Base-by-base conservation (phyloP, 2,797 vertebrate genomes). In the Tenualosa thibaudeaui region DNA sequence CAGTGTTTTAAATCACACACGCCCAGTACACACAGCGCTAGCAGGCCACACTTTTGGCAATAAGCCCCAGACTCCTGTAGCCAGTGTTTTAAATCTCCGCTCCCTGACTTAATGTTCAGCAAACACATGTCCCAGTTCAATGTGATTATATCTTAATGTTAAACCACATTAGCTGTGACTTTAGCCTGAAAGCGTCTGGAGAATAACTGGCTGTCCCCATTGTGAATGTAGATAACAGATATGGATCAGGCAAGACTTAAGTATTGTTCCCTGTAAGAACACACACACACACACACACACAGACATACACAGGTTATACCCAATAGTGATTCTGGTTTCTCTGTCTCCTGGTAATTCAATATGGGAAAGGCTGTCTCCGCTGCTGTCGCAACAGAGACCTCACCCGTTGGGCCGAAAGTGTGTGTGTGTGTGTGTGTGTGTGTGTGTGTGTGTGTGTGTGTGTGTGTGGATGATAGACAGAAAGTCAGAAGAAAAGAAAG, bases 271-370 rank as follows among this genome's bases (percentile, higher is more conserved):
- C 17, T 54, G 53, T 17, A 5, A 1, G 15, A 31, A 71, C 65
- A 40, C 65, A 40, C 65, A 71, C 9, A 71, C 65, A 71, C 65
- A 68, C 62, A 68, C 62, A 68, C 65, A 68, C 24, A 68, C 65
- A 68, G 13, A 71, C 65, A 68, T 24, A 71, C 65, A 40, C 65
- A 37, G 26, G 37, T 75, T 75, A 19, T 75, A 2, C 68, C 68
- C 31, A 6, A 43, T 40, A 37, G 31, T 4, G 37, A 75, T 31
- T 26, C 65, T 75, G 68, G 37, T 75, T 43, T 75, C 68, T 75
- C 31, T 43, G 68, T 4, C 68, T 75, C 31, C 37, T 75, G 15
- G 68, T 75, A 75, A 75, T 75, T 75, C 31, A 75, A 75, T 75
- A 75, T 43, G 37, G 37, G 13, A 37, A 75, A 37, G 68, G 68